Base-by-base conservation (phyloP, 2,797 vertebrate species). In the Acrossocheilus wenchowensis region DNA sequence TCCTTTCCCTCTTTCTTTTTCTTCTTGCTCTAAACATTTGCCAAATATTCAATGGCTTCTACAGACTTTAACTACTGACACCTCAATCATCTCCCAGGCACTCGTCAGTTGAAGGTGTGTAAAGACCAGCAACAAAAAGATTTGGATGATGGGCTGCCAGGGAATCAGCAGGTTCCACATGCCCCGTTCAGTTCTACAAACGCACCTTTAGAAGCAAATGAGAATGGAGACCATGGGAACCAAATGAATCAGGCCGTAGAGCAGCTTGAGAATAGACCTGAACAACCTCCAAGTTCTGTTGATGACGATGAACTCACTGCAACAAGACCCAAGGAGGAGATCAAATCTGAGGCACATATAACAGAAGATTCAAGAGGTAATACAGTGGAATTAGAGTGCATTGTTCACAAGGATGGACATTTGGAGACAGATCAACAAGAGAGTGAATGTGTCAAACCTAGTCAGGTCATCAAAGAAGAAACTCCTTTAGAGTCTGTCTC, bases 31-130 rank as follows among this genome's bases (percentile, higher is more conserved):
- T 89, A 89, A 91, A 90, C 91, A 90, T 87, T 83, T 87, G 82
- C 21, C 64, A 54, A 39, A 52, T 82, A 52, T 87, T 88, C 75
- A 43, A 73, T 87, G 85, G 54, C 80, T 91, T 78, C 87, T 89
- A 84, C 83, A 50, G 52, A 83, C 89, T 75, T 85, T 82, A 87
- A 87, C 92, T 92, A 94, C 68, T 86, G 64, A 94, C n/a, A 94
- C 94, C 93, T 95, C 88, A 94, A 94, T 94, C 92, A 93, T 95
- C 94, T 95, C 94, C 89, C 94, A 96, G 95, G 95, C 89, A 91
- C 92, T 92, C 90, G 92, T 87, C 93, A 93, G 81, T 88, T 88
- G 92, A 88, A 91, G 88, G 88, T 92, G 87, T 91, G 90, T 89
- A 90, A 90, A 81, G 84, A 87, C 74, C 71, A 87, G 82, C 87